Evolutionary conservation across 2,888 invertebrate genomes (phyloP).

Genomic region (Atethmia centrago): DNA sequence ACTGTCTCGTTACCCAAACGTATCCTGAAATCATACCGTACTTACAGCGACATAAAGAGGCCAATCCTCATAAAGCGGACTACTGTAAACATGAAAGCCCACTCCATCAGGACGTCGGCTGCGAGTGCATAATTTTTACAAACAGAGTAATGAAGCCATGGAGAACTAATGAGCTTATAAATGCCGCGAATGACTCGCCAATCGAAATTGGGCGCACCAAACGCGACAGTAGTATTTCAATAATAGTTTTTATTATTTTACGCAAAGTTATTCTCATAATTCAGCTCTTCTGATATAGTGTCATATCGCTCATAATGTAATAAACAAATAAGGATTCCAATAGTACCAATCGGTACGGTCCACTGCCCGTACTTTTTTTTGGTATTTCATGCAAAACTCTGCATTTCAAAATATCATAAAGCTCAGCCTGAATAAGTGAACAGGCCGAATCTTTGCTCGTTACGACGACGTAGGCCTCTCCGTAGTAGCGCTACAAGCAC

Average conservation of each 20-base stretch:
- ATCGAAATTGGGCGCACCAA: not conserved
- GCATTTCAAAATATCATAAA: not conserved
- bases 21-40: slow-evolving; percentile 14
- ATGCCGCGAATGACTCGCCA: not conserved
- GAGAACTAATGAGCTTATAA: not conserved
- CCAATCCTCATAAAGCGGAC: slow-evolving; percentile 76
- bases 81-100: slow-evolving; percentile 70
- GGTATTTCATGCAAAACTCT: not conserved
- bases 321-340: not conserved
- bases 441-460: too few species aligned
- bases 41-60: slow-evolving; percentile 68
- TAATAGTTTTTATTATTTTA: not conserved
- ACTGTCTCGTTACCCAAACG: not conserved
- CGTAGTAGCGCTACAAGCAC: not conserved
- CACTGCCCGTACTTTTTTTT: not conserved
- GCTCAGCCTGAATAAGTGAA: not conserved
- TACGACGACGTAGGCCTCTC: not conserved
- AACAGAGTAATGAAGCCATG: slow-evolving; percentile 46
- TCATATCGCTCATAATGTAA: not conserved
- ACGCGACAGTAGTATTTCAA: too few species aligned
- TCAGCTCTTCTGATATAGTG: not conserved
- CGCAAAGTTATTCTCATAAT: not conserved
- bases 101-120: slow-evolving; percentile 71
- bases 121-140: slow-evolving; percentile 74
- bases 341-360: too few species aligned